Evolutionary conservation across 1,140 invertebrate species (phyloP).

Genomic region (Zophobas morio): DNA sequence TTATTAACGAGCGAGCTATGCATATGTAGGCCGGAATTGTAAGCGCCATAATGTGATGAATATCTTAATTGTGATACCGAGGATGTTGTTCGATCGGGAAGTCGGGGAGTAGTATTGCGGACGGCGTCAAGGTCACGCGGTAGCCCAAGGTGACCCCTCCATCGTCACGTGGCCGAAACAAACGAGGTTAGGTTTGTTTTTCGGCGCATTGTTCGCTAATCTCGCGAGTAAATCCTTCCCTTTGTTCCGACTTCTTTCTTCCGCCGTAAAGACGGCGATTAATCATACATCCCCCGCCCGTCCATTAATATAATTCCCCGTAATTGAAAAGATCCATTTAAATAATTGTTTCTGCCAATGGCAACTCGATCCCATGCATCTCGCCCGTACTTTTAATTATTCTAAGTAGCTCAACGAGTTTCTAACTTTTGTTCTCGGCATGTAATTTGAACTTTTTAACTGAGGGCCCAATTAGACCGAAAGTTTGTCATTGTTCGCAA

Average conservation of each 20-base stretch:
- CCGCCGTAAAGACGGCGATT: neutral
- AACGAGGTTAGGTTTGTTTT: slow-evolving; percentile 14
- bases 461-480: slow-evolving; percentile 27
- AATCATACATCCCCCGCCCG: slow-evolving; percentile 12
- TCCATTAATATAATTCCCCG: neutral
- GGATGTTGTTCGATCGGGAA: neutral
- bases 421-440: slow-evolving; percentile 16
- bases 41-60: slow-evolving; percentile 23
- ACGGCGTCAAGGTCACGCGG: too few relatives aligned
- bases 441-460: slow-evolving; percentile 37
- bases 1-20: slow-evolving; percentile 15
- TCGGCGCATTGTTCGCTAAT: slow-evolving; percentile 5
- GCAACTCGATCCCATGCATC: slow-evolving; percentile 8
- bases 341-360: slow-evolving; percentile 32
- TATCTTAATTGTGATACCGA: slow-evolving; percentile 31
- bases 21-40: slow-evolving; percentile 13
- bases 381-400: slow-evolving; percentile 28
- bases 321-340: slow-evolving; percentile 40
- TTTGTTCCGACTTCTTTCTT: slow-evolving; percentile 10
- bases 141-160: too few relatives aligned
- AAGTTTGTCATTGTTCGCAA: slow-evolving; percentile 1
- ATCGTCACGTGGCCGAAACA: neutral
- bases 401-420: slow-evolving; percentile 27
- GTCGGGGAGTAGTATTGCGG: neutral
- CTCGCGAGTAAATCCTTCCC: slow-evolving; percentile 10